Conservation (phyloP, 2,888 invertebrate species). For the Limenitis camilla region DNA sequence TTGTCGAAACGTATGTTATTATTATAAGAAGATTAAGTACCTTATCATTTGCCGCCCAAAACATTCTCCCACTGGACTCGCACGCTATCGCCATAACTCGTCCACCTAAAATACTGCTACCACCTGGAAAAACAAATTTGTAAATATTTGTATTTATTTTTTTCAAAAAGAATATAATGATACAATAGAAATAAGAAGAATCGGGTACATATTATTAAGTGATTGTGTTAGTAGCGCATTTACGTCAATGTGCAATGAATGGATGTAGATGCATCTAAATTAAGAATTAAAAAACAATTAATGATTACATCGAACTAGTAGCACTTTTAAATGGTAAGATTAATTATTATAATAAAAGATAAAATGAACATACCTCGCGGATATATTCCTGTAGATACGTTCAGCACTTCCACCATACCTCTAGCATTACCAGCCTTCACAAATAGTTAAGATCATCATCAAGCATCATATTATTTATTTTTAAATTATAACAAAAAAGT, state of each 20-base stretch:
- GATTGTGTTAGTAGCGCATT: too few species aligned
- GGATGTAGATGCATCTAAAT: too few species aligned
- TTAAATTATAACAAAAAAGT: too few species aligned
- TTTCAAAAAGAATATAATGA: too few species aligned
- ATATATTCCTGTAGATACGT: constrained; percentile 89
- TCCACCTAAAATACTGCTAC: constrained; percentile 75
- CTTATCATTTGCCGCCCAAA: constrained; percentile 89
- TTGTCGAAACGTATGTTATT: neutral
- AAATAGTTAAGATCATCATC: constrained; percentile 27
- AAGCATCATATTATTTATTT: too few species aligned
- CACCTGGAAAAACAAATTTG: constrained; percentile 39
- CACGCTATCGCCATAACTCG: constrained; percentile 81
- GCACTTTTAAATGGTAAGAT: constrained; percentile 4
- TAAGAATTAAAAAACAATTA: too few species aligned
- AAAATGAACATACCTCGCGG: constrained; percentile 66
- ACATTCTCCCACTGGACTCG: constrained; percentile 83
- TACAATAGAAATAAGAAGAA: too few species aligned
- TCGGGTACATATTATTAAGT: too few species aligned
- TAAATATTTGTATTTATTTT: too few species aligned
- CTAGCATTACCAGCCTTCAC: constrained; percentile 79
- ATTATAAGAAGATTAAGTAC: constrained; percentile 38
- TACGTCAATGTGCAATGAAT: too few species aligned
- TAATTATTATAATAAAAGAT: neutral
- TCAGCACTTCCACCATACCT: constrained; percentile 85
- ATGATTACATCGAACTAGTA: too few species aligned